Evolutionary conservation across 2,888 invertebrate genomes (phyloP), one percentile per base, ranked within the genome.

Genomic region (Lithophane semibrunnea): DNA sequence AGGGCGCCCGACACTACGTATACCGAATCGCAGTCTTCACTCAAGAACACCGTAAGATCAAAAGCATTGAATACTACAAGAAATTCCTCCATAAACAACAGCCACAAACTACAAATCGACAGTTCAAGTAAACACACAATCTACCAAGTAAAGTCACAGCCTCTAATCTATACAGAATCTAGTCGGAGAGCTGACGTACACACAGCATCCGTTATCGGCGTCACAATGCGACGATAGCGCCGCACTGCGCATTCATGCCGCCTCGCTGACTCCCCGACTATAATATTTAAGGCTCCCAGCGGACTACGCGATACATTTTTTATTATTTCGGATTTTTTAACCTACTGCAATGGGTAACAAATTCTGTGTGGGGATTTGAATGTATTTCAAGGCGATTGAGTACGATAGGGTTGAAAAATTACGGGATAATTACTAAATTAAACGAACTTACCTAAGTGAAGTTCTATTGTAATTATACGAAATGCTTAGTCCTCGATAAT

Each of bases 171-270:
- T 70, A 24, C 72, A 72, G 24, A 37, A 77, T 75, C 73, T 65
- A 70, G 56, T 63, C 66, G 29, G 49, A 3, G 52, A 77, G 70
- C 47, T 63, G 73, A 68, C 63, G 71, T 70, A 73, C 61, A 63
- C 78, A 60, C 73, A 66, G 64, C 24, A 73, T 37, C 60, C 74
- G 83, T 88, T 87, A 88, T 88, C 87, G 75, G 84, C 65, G 73
- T 52, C 76, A 82, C 88, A 82, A 83, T 88, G 85, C 87, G 88
- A 83, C 79, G 83, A 83, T 85, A 85, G 78, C 83, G 81, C 80
- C 87, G 87, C 87, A 88, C 61, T 88, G 87, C 87, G 87, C 83
- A 87, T 81, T 87, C 79, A 77, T 71, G 69, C 75, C 79, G 77
- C 29, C 61, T 67, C 52, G 67, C 72, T 85, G 71, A 54, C 75